Evolutionary conservation across 2,888 invertebrate genomes (phyloP), one percentile per base, ranked within the genome.

Genomic region (Oxytorus armatus): DNA sequence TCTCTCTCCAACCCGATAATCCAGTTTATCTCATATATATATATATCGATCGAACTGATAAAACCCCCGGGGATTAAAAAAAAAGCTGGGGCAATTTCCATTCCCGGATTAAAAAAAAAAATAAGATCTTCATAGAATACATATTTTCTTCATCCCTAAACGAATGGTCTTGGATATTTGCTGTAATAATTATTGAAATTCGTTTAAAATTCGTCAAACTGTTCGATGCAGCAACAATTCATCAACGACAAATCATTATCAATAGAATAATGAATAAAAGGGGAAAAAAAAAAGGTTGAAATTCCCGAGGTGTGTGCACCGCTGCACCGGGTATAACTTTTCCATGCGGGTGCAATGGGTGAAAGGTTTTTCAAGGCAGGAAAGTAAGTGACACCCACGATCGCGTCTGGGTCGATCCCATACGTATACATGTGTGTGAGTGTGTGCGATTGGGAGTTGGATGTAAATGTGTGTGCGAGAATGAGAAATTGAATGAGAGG

Each of bases 361-460:
- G 90, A 91, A 91, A 90, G 91, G 89, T 87, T 89, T 87, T 86
- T 88, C 87, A 86, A 88, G 86, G 85, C 88, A 86, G 86, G 88
- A 87, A 88, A 87, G 88, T 86, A 87, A 88, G 87, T 85, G 85
- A 90, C 89, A 88, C 90, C 89, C 86, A 89, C 90, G 86, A 84
- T 70, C 69, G 42, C 16, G 7, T 57, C 57, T 57, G 82, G 81
- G 53, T 63, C 51, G 55, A n/a, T n/a, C n/a, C n/a, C n/a, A n/a
- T n/a, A n/a, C 57, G 47, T 33, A 36, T 44, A 44, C 14, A 14
- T 47, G 33, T 51, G 75, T 59, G 33, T 61, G 14, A 57, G n/a
- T n/a, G n/a, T n/a, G n/a, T 21, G 70, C 68, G 55, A 51, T 82
- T 66, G 72, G 63, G 10, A 3, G 57, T 63, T 70, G 77, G n/a